Evolutionary conservation across 2,113 vertebrate species (phyloP), one percentile per base, ranked within the genome.

Genomic region (Fukomys damarensis): DNA sequence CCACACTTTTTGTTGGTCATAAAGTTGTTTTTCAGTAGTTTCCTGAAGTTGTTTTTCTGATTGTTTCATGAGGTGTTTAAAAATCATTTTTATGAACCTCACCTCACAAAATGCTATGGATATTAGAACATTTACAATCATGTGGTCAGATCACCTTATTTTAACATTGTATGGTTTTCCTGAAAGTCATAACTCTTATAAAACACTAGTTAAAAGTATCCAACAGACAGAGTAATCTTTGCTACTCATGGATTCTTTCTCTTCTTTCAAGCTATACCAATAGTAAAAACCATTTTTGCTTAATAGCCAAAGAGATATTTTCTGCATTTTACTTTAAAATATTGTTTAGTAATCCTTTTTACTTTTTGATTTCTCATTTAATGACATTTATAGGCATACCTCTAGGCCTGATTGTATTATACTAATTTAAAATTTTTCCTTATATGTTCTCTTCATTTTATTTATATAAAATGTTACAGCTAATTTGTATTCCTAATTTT

Each of bases 241-340:
- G 26, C 38, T n/a, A 66, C 26, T 72, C 56, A 86, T 49, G 46
- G 28, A 74, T 58, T 89, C 38, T 65, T 84, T 80, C 28, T 89
- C 41, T 11, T 92, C 12, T 79, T 10, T 38, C 28, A 81, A 76
- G 58, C 35, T 86, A 13, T 81, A 56, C 81, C 24, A 70, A 7
- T 89, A 72, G 41, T 81, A 43, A 94, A 89, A 84, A 92, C n/a
- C 10, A 68, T 41, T 93, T 94, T 90, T 93, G 49, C 14, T 85
- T 90, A 90, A 66, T 82, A 56, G 1, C 46, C 79, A 4, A 86
- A 74, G 83, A 91, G 91, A 74, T 80, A 76, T 72, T 87, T 95
- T 91, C 30, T 91, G 74, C 13, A 63, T 94, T 96, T 95, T 84
- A 26, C 22, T 94, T 94, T 59, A 82, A 58, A 89, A 66, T 92